A percentile compares a stretch with the other conserved stretches of the same genome.
These are phyloP conservation scores for Pyrrhura leucotis DNA, from an alignment of 2,797 vertebrate species.

Conservation along the genomic window DNA sequence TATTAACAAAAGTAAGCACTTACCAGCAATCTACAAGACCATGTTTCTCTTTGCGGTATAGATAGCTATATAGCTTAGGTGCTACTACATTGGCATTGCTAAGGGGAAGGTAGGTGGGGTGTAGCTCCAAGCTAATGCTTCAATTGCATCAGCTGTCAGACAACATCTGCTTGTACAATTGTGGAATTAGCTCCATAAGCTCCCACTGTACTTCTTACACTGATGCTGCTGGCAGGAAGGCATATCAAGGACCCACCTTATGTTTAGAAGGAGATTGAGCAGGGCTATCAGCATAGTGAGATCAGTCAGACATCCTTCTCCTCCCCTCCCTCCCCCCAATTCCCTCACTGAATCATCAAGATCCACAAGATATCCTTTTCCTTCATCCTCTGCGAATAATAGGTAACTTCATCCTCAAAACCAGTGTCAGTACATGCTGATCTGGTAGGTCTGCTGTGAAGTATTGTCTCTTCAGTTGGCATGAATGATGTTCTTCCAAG, in stretches of 20 bases:
- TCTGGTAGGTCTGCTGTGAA: neutral
- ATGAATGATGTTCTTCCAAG: neutral
- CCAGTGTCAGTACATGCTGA: neutral
- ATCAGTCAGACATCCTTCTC: neutral
- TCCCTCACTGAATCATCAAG: neutral
- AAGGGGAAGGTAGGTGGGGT: neutral
- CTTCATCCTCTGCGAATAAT: neutral
- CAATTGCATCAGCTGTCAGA: neutral
- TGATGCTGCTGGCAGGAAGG: neutral
- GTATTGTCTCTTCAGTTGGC: neutral
- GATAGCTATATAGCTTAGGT: neutral
- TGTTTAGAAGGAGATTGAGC: neutral
- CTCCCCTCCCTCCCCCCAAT: fast-evolving
- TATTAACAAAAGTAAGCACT: neutral
- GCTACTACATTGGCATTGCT: neutral
- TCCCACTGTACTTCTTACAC: neutral
- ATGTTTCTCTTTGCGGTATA: neutral
- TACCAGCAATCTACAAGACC: neutral
- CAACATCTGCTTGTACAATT: neutral
- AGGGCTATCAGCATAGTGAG: neutral
- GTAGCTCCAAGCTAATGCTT: neutral
- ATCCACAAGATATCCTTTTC: neutral
- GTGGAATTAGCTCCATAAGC: neutral
- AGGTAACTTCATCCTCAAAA: neutral
- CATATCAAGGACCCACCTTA: neutral